Conservation (phyloP, 35 echinoderm and acorn worm species). For the Acanthaster planci region DNA sequence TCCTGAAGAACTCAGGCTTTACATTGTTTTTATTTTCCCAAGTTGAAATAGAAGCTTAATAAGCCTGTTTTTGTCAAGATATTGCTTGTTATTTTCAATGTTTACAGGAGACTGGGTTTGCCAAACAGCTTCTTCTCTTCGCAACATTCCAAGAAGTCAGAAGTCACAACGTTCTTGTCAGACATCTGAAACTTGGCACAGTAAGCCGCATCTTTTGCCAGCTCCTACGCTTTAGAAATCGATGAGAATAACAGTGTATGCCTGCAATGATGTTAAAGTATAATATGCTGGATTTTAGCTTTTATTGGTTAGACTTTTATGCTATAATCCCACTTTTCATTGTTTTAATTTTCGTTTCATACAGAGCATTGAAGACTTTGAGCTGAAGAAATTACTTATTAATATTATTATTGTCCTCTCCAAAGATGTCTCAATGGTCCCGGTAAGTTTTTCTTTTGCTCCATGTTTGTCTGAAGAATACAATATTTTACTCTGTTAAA, state of each 20-base stretch:
- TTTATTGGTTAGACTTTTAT: background rate
- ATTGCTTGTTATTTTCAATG: slow-evolving; percentile 26
- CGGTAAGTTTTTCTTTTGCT: slow-evolving; percentile 57
- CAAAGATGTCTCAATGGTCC: slow-evolving; percentile 77
- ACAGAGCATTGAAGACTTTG: slow-evolving; percentile 97
- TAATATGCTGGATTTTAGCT: background rate
- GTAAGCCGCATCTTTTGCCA: slow-evolving; percentile 62
- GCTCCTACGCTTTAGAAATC: too few species aligned
- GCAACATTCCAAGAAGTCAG: slow-evolving; percentile 92
- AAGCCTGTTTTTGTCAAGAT: too few species aligned
- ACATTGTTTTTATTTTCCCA: too few species aligned
- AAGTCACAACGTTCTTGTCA: slow-evolving; percentile 91
- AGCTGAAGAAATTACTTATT: slow-evolving; percentile 90
- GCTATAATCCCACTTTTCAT: background rate
- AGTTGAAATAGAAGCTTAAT: too few species aligned
- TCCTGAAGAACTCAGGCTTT: too few species aligned
- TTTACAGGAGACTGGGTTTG: slow-evolving; percentile 83
- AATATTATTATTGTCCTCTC: slow-evolving; percentile 88
- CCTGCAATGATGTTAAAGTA: background rate
- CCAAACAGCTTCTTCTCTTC: slow-evolving; percentile 92
- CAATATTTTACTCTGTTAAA: too few species aligned
- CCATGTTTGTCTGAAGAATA: too few species aligned
- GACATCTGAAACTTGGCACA: slow-evolving; percentile 89
- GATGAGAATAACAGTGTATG: too few species aligned
- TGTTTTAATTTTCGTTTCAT: background rate